These are phyloP conservation scores for Parnassius orleans DNA, from an alignment of 2,888 invertebrate genomes.

Conservation along the genomic window DNA sequence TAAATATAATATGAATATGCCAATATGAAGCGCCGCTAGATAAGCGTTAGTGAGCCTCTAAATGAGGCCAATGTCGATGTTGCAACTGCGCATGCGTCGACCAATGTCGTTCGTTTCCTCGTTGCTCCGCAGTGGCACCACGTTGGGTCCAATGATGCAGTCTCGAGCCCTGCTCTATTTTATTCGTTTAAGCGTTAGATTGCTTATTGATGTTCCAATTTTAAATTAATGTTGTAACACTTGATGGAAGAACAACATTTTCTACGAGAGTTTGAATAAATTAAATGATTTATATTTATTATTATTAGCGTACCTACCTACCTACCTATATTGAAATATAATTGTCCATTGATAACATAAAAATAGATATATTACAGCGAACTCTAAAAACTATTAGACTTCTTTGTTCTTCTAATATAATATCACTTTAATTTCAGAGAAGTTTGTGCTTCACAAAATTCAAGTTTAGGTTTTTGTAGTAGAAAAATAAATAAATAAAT, in stretches of 20 bases:
- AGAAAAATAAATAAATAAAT: too few species aligned
- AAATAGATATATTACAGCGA: too few species aligned
- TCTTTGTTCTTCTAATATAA: too few species aligned
- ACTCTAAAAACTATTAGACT: too few species aligned
- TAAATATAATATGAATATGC: constrained; percentile 31
- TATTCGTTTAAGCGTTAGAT: background rate
- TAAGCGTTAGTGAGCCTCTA: constrained; percentile 71
- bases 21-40: constrained; percentile 46
- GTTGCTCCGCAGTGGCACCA: constrained; percentile 31
- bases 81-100: constrained; percentile 61
- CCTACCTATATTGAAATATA: too few species aligned
- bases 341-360: too few species aligned
- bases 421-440: too few species aligned
- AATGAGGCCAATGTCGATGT: constrained; percentile 77
- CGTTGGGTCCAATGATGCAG: constrained; percentile 6
- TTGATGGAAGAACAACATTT: background rate
- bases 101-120: constrained; percentile 71
- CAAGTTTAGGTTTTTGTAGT: too few species aligned
- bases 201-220: constrained; percentile 1
- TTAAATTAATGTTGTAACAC: background rate
- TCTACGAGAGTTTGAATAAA: too few species aligned
- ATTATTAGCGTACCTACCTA: too few species aligned
- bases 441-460: too few species aligned
- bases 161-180: constrained; percentile 4
- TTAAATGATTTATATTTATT: too few species aligned